A percentile compares a stretch with the other conserved stretches of the same genome.
Conservation (phyloP, 1,140 invertebrate species). For the Phortica variegata region DNA sequence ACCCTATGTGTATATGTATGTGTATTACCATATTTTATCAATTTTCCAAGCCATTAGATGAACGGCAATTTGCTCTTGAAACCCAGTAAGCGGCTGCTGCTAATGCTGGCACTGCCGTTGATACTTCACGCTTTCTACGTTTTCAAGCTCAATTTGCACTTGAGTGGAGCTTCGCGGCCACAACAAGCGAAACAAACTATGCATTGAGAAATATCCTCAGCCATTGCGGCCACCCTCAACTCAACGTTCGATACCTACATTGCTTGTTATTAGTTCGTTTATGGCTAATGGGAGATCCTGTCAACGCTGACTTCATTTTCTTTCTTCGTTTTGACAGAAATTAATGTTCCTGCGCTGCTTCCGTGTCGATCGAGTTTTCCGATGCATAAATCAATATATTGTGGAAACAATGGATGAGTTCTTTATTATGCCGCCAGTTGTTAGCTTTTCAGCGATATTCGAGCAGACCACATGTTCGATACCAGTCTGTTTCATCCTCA, state of each 20-base stretch:
- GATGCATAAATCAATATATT: conserved; percentile 77
- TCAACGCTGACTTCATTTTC: background rate
- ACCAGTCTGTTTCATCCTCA: conserved; percentile 85
- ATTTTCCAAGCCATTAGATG: conserved; percentile 54
- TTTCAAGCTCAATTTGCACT: conserved; percentile 48
- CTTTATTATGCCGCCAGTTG: conserved; percentile 80
- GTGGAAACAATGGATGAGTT: conserved; percentile 79
- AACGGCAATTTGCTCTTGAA: conserved; percentile 54
- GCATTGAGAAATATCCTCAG: conserved; percentile 7
- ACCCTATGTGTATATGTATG: conserved; percentile 21
- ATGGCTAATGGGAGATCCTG: no score
- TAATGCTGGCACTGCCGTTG: conserved; percentile 31
- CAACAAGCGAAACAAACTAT: conserved; percentile 18
- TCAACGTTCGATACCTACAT: no score
- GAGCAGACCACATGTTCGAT: conserved; percentile 76
- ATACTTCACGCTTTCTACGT: no score
- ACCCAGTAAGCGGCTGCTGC: conserved; percentile 39
- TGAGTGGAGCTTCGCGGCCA: conserved; percentile 29
- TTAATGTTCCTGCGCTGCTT: conserved; percentile 85
- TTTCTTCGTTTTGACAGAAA: conserved; percentile 53
- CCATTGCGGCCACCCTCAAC: conserved; percentile 9
- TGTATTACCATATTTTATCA: conserved; percentile 56
- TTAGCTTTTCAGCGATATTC: conserved; percentile 78
- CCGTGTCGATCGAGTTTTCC: conserved; percentile 80
- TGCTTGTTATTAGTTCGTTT: no score